Percentiles rank a stretch among this genome's conserved stretches.
These are phyloP conservation scores for Panagrolaimus sp. DNA, from an alignment of 1,140 invertebrate genomes.

Conservation along the genomic window DNA sequence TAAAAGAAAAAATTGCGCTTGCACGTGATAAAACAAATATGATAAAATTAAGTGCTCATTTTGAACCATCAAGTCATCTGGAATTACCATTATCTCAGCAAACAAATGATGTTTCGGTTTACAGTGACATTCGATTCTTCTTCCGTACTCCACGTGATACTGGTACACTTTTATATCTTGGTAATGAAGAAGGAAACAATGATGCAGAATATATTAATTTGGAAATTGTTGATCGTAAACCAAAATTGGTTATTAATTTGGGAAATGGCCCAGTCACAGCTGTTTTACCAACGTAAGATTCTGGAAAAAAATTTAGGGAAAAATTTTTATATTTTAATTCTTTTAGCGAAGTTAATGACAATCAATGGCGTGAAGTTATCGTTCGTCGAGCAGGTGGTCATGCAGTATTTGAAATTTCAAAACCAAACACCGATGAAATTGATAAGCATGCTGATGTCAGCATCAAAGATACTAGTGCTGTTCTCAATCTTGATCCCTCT, in stretches of 20 bases:
- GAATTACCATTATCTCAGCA: constrained; percentile 77
- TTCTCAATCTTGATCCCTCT: constrained; percentile 78
- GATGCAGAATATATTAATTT: constrained; percentile 83
- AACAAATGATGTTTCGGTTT: constrained; percentile 73
- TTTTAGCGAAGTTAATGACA: constrained; percentile 64
- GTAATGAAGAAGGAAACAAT: constrained; percentile 64
- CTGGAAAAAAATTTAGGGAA: not conserved
- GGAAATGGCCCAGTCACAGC: constrained; percentile 75
- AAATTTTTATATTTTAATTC: not conserved
- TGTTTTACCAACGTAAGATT: constrained; percentile 63
- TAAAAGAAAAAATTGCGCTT: constrained; percentile 71
- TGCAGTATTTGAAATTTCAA: constrained; percentile 68
- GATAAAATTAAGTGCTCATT: constrained; percentile 74
- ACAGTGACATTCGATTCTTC: constrained; percentile 76
- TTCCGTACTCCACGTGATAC: constrained; percentile 69
- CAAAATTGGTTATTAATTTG: constrained; percentile 77
- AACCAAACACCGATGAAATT: constrained; percentile 64
- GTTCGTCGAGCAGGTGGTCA: constrained; percentile 76
- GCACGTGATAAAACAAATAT: constrained; percentile 71
- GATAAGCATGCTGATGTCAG: constrained; percentile 30
- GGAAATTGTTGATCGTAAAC: constrained; percentile 79
- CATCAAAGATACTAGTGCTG: constrained; percentile 68
- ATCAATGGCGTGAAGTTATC: constrained; percentile 78
- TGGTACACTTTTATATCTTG: constrained; percentile 39
- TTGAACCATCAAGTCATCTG: constrained; percentile 74